These are phyloP conservation scores for Stigmatopora nigra DNA, from an alignment of 2,113 vertebrate species.

Conservation along the genomic window DNA sequence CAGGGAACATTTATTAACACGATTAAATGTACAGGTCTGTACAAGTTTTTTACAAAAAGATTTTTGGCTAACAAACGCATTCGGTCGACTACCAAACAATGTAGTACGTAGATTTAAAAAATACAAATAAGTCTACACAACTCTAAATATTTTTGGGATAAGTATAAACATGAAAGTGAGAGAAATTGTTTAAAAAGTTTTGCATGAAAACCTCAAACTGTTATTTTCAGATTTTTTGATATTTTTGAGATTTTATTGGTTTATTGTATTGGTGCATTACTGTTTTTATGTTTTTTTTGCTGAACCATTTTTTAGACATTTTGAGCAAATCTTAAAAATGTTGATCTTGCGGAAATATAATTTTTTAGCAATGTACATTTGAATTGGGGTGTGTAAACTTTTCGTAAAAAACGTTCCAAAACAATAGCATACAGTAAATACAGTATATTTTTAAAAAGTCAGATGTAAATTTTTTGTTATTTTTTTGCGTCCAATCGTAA, in stretches of 20 bases:
- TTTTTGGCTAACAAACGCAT: conserved; percentile 6
- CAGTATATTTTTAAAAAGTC: too few species aligned
- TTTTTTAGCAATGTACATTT: not conserved
- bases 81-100: conserved; percentile 21
- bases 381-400: not conserved
- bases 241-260: too few species aligned
- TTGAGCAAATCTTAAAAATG: too few species aligned
- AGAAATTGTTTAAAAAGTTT: not conserved
- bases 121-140: not conserved
- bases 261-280: too few species aligned
- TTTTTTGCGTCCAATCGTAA: conserved; percentile 26
- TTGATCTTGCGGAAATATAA: too few species aligned
- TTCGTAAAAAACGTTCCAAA: conserved; percentile 29
- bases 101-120: conserved; percentile 22
- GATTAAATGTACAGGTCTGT: conserved; percentile 57
- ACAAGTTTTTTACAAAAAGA: conserved; percentile 62
- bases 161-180: not conserved
- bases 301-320: too few species aligned
- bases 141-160: not conserved
- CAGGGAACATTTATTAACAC: conserved; percentile 47
- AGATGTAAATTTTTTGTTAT: too few species aligned
- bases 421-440: conserved; percentile 31
- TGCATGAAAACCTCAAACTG: too few species aligned
- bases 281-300: too few species aligned
- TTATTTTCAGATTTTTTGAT: too few species aligned